Evolutionary conservation across 2,113 vertebrate species (phyloP).

Genomic region (Apteryx mantelli): DNA sequence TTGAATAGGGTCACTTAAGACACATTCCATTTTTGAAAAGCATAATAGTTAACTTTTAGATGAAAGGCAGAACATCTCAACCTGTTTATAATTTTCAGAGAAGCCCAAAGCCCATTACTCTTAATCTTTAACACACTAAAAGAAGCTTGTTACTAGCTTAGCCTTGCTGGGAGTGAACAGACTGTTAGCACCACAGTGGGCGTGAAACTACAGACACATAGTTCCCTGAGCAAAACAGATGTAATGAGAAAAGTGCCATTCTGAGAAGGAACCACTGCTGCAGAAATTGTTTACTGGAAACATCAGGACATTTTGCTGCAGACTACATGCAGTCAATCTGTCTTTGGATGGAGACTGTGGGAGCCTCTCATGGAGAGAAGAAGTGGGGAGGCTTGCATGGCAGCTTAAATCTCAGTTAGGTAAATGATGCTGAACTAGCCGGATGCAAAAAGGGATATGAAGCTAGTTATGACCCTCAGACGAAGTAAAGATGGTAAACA

Average conservation of each 20-base stretch:
- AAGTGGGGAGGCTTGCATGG: not conserved
- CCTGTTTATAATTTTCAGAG: not conserved
- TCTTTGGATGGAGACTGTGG: not conserved
- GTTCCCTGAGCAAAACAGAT: not conserved
- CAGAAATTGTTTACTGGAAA: not conserved
- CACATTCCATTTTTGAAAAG: not conserved
- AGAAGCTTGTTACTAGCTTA: not conserved
- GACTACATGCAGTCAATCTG: not conserved
- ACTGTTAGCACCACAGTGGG: not conserved
- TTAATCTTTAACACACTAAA: not conserved
- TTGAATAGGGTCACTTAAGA: not conserved
- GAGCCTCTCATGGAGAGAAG: not conserved
- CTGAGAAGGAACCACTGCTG: not conserved
- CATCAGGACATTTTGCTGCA: not conserved
- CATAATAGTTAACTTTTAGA: not conserved
- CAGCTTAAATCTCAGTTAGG: not conserved
- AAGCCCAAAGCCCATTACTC: not conserved
- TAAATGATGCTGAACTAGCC: constrained; percentile 23
- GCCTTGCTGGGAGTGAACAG: not conserved
- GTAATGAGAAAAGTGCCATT: not conserved
- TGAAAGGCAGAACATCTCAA: not conserved
- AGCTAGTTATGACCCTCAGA: not conserved
- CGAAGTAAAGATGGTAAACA: not conserved
- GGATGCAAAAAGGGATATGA: not conserved
- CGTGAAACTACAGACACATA: not conserved